Conservation (phyloP, 2,888 invertebrate species). For the Drosophila sordidapex region DNA sequence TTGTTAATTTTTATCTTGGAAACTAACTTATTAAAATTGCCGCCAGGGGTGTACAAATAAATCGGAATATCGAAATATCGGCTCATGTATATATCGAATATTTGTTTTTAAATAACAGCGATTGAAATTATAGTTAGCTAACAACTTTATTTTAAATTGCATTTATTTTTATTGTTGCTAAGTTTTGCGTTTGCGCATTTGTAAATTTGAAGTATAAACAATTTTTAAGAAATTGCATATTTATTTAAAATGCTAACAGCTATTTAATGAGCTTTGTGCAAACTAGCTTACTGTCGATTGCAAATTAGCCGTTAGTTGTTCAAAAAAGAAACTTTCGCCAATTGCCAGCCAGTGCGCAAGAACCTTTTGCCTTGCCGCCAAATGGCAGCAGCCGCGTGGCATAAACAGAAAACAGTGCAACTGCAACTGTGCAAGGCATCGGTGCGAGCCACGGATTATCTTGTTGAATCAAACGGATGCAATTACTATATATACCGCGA, state of each 20-base stretch:
- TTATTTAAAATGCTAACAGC: not conserved
- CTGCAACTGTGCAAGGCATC: constrained; percentile 67
- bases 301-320: constrained; percentile 28
- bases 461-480: constrained; percentile 24
- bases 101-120: not conserved
- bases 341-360: constrained; percentile 57
- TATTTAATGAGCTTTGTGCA: constrained; percentile 26
- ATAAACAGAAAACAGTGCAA: constrained; percentile 76
- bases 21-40: not conserved
- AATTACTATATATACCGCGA: constrained; percentile 25
- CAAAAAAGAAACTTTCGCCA: constrained; percentile 31
- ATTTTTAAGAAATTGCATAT: not conserved
- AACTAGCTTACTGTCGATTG: constrained; percentile 18
- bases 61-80: constrained; percentile 18
- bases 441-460: constrained; percentile 25
- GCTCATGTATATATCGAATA: constrained; percentile 10
- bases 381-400: constrained; percentile 46
- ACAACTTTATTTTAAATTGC: not conserved
- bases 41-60: constrained; percentile 31
- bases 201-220: not conserved
- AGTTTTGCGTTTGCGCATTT: not conserved
- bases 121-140: not conserved
- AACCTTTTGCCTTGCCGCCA: constrained; percentile 68
- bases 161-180: not conserved
- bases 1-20: not conserved